Base-by-base conservation (phyloP, 2,113 vertebrate genomes). In the Sardina pilchardus region DNA sequence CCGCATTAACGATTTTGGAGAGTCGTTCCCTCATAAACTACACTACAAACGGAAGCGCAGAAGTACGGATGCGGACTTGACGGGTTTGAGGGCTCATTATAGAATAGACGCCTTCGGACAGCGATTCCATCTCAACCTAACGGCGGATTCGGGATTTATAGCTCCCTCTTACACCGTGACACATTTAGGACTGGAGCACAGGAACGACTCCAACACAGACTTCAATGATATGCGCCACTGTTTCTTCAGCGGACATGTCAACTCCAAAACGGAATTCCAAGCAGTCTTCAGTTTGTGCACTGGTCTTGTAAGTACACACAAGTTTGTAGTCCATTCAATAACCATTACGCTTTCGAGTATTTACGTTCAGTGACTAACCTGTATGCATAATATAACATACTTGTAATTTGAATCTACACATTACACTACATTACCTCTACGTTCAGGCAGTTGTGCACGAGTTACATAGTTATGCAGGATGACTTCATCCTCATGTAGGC, bases 171-270 rank as follows among this genome's bases (percentile, higher is more conserved):
- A 96, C 93, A 12, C 91, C 0, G 96, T 97, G 89, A 93, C 95
- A 86, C 97, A 97, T 87, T 44, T 97, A 88, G 97, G 63, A 71
- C 12, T 71, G 63, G 98, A 45, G 86, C 88, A 14, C 89, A 90
- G 36, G 84, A 83, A 81, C 26, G 86, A 85, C 44, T 50, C n/a
- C 85, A 75, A 44, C 86, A 82, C 10, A 88, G 89, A 86, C 50
- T 85, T 88, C 63, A 82, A 92, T 34, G 63, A 97, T 45, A 88
- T 99, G 91, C 95, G 96, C 36, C 98, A 99, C 94, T 99, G 98
- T 86, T 99, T 99, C 92, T 99, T 97, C 92, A 95, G 95, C 5
- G 98, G 98, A 89, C 97, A 96, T 85, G 98, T 99, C 91, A 97
- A 99, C 56, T 93, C 94, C 1, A 91, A 87, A 83, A 91, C 92